Base-by-base conservation (phyloP, 2,797 vertebrate species). In the Paedocypris micromegethes region DNA sequence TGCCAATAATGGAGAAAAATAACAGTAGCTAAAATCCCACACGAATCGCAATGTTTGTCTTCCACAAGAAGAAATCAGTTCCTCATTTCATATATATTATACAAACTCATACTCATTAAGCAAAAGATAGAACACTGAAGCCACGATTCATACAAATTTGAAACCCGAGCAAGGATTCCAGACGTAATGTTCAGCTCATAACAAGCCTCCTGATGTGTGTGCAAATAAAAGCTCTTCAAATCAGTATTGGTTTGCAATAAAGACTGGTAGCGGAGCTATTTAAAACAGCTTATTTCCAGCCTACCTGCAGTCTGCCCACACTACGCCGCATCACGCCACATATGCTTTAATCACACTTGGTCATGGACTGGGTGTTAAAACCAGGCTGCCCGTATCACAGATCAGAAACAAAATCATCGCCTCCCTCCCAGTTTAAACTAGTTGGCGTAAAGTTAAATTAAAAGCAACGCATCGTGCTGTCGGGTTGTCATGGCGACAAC, bases 381-480 rank as follows among this genome's bases (percentile, higher is more conserved):
- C 23, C 23, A 23, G 23, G 23, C 23, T 23, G 23, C 23, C 23
- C 23, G 23, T 23, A 23, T 23, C 23, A 23, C 62, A 66, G 83
- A 85, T 86, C 83, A 85, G 83, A 85, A 84, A 70, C 51, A 72
- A 83, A 86, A 85, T 84, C 83, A 87, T 85, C 79, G 82, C 81
- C 77, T 82, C 23, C 23, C 23, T 23, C 23, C 23, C 23, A 23
- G 23, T 23, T 23, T 23, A 23, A 23, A 23, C 23, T 23, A 23
- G 23, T 23, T 23, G 23, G 23, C 23, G 23, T 23, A 23, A 23
- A 23, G 23, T 23, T 23, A 23, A 23, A 86, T 86, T 85, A 85
- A 83, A 73, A 23, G 61, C 64, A 72, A 70, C 55, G 47, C 68
- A 68, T 37, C 74, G 75, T 81, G 77, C 81, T 70, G 76, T 54